phyloP scores from a whole-genome alignment of 1,140 invertebrate genomes.

The Neodiprion virginianus region DNA sequence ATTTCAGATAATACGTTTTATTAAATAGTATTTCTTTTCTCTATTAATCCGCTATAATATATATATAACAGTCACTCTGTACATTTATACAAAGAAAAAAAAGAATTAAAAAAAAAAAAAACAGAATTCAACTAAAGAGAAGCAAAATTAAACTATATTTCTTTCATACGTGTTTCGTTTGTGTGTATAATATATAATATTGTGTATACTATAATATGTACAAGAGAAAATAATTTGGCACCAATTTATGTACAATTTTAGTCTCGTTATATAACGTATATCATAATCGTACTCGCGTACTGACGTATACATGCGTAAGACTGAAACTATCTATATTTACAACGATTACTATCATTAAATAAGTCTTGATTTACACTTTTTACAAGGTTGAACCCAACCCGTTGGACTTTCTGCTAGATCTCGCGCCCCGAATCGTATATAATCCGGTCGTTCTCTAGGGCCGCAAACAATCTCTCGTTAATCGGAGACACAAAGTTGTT shows the following conservation, averaged over 20 bases:
- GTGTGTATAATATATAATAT: background rate
- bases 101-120: background rate
- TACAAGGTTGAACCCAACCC: background rate
- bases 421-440: too few relatives aligned
- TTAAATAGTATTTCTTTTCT: background rate
- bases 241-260: background rate
- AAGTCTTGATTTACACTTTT: background rate
- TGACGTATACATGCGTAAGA: background rate
- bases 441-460: too few relatives aligned
- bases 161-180: background rate
- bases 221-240: conserved; percentile 5
- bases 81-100: background rate
- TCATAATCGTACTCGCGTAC: background rate
- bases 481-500: too few relatives aligned
- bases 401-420: too few relatives aligned
- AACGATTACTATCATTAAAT: background rate
- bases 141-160: background rate
- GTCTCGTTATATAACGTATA: background rate
- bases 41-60: background rate
- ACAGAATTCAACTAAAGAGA: background rate
- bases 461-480: too few relatives aligned
- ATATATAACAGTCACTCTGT: background rate
- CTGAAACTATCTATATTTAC: background rate
- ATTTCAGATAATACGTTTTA: background rate
- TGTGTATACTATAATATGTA: background rate